Conservation (phyloP, 1,140 invertebrate species). For the Achroia grisella region DNA sequence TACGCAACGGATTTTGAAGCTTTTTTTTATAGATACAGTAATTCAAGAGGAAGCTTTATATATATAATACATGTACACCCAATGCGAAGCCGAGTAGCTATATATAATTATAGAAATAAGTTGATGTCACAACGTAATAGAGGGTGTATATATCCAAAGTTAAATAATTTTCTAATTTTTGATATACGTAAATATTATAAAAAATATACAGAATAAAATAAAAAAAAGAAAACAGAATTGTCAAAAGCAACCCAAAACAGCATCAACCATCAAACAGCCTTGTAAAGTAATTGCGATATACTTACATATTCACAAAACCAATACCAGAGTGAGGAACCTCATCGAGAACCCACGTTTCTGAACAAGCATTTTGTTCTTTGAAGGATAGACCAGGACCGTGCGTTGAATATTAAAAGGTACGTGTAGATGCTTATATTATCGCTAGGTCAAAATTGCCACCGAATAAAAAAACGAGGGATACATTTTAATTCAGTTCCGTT, state of each 20-base stretch:
- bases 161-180: no score
- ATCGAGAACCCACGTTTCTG: slow-evolving; percentile 25
- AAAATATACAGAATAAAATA: not conserved
- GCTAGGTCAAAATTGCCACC: not conserved
- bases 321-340: slow-evolving; percentile 22
- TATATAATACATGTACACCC: no score
- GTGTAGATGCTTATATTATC: slow-evolving; percentile 5
- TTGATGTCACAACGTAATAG: no score
- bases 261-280: not conserved
- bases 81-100: no score
- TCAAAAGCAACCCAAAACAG: not conserved
- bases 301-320: slow-evolving; percentile 25
- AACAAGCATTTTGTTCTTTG: slow-evolving; percentile 29
- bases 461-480: no score
- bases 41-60: no score
- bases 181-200: no score
- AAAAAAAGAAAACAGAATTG: not conserved
- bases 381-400: slow-evolving; percentile 17
- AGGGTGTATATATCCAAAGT: no score
- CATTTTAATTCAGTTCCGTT: no score
- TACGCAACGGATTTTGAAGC: no score
- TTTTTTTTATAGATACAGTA: no score
- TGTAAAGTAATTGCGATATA: slow-evolving; percentile 17
- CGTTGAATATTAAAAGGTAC: slow-evolving; percentile 21
- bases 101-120: no score